A percentile compares a stretch with the other conserved stretches of the same genome.
phyloP scores from a whole-genome alignment of 2,888 invertebrate species.

The Tenthredo notha region DNA sequence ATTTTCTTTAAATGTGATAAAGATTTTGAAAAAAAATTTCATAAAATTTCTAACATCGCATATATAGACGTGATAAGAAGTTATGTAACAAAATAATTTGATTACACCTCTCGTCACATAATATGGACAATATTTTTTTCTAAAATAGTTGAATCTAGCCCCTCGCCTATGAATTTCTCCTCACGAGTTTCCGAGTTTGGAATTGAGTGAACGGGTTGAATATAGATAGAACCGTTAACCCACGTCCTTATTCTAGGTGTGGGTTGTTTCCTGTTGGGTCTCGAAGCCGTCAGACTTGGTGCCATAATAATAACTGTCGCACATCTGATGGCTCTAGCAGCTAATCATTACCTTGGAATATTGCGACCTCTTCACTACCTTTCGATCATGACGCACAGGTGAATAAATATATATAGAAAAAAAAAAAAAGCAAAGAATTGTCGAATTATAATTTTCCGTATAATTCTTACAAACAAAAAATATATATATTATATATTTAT shows the following conservation, averaged over 20 bases:
- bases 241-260: slow-evolving; percentile 54
- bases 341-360: slow-evolving; percentile 86
- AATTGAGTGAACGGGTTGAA: neutral
- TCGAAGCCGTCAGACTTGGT: slow-evolving; percentile 80
- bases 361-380: slow-evolving; percentile 83
- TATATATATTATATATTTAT: neutral
- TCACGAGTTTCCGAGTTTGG: neutral
- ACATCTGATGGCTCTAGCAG: slow-evolving; percentile 83
- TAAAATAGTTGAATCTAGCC: neutral
- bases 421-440: neutral
- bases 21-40: too few species aligned
- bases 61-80: too few species aligned
- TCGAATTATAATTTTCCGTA: neutral
- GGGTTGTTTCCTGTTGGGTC: slow-evolving; percentile 67
- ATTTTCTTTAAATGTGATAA: too few species aligned
- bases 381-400: slow-evolving; percentile 80
- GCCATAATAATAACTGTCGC: slow-evolving; percentile 83
- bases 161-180: neutral
- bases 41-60: too few species aligned
- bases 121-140: slow-evolving; percentile 17
- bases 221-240: neutral
- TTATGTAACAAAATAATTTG: too few species aligned
- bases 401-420: neutral
- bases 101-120: too few species aligned
- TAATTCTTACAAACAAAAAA: neutral